phyloP scores from a whole-genome alignment of 2,113 vertebrate genomes.

The Megaceryle torquata region DNA sequence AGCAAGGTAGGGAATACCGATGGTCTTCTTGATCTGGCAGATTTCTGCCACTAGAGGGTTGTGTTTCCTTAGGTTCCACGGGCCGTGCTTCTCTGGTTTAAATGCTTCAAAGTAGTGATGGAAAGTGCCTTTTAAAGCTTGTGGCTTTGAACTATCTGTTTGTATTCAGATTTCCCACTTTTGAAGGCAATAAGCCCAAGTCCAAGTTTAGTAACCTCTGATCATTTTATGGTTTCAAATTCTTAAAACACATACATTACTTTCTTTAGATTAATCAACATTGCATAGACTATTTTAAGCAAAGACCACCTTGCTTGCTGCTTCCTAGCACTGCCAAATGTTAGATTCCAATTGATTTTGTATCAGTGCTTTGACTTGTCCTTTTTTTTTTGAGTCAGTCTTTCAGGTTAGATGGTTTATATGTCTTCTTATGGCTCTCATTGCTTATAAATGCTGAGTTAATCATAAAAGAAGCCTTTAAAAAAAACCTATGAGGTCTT shows the following conservation, averaged over 20 bases:
- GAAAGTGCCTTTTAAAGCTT: not conserved
- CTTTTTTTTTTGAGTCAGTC: not conserved
- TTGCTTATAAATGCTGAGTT: not conserved
- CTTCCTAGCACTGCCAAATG: not conserved
- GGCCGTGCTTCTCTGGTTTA: not conserved
- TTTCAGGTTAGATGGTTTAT: not conserved
- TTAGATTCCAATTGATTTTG: not conserved
- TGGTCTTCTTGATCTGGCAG: not conserved
- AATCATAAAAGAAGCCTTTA: not conserved
- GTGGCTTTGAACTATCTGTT: not conserved
- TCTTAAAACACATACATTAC: not conserved
- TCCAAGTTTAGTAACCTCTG: not conserved
- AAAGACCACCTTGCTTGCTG: not conserved
- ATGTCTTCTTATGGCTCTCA: not conserved
- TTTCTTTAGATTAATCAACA: not conserved
- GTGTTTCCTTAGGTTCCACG: not conserved
- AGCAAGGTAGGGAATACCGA: rapidly evolving
- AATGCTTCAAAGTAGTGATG: not conserved
- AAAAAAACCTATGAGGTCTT: not conserved
- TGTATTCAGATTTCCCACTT: not conserved
- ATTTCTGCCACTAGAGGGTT: constrained; percentile 45
- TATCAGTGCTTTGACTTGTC: not conserved
- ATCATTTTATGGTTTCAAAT: not conserved
- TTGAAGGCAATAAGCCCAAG: not conserved
- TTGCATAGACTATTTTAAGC: not conserved